Conservation (phyloP, 2,113 vertebrate genomes). For the Paralichthys olivaceus region DNA sequence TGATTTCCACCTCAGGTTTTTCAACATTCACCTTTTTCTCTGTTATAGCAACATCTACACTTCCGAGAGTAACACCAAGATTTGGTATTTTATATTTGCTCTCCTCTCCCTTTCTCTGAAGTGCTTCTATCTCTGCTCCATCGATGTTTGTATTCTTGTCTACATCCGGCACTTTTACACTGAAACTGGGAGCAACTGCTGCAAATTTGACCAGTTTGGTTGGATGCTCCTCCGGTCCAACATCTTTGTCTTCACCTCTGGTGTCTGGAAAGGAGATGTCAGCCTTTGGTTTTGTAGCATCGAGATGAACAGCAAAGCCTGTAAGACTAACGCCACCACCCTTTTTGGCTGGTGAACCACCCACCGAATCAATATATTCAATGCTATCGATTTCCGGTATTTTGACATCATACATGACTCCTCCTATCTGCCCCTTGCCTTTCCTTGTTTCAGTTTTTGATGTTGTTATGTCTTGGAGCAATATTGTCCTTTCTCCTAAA, state of each 20-base stretch:
- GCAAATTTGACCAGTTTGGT: no score
- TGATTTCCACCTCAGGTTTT: slow-evolving; percentile 12
- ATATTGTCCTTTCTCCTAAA: slow-evolving; percentile 39
- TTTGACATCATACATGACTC: slow-evolving; percentile 34
- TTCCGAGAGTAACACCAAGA: background rate
- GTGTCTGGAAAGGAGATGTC: slow-evolving; percentile 14
- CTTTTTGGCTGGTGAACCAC: slow-evolving; percentile 26
- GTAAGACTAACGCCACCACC: background rate
- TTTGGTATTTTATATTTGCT: background rate
- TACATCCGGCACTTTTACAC: background rate
- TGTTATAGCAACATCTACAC: slow-evolving; percentile 1
- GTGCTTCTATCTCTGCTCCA: slow-evolving; percentile 1
- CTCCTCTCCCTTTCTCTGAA: slow-evolving; percentile 2
- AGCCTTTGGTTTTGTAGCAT: slow-evolving; percentile 15
- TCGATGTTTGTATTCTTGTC: slow-evolving; percentile 30
- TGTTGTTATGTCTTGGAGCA: slow-evolving; percentile 23
- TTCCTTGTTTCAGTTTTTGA: slow-evolving; percentile 25
- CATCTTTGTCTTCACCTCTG: background rate
- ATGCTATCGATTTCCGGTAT: slow-evolving; percentile 40
- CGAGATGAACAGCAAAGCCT: slow-evolving; percentile 20
- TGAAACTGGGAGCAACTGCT: no score
- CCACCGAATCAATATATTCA: slow-evolving; percentile 59
- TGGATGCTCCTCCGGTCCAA: background rate
- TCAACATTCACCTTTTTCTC: slow-evolving; percentile 1
- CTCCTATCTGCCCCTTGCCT: slow-evolving; percentile 9